A percentile compares a stretch with the other conserved stretches of the same genome.
Conservation (phyloP, 2,888 invertebrate genomes). For the Amphipoea lucens region DNA sequence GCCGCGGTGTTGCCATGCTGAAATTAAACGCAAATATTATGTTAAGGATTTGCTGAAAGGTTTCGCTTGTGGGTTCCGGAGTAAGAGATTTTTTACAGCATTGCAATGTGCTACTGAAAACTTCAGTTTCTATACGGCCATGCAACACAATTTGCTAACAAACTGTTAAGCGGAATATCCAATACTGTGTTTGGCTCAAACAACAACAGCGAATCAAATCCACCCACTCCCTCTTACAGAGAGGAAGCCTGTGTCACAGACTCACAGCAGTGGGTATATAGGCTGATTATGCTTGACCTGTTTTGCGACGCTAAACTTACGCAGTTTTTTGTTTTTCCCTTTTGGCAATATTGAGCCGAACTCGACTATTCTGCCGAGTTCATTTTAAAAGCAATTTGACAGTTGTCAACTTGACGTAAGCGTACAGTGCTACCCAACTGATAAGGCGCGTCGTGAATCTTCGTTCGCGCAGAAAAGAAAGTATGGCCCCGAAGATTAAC, state of each 20-base stretch:
- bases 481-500: no score
- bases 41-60: background rate
- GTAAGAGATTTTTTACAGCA: background rate
- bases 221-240: background rate
- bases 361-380: background rate
- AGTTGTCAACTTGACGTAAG: background rate
- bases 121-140: background rate
- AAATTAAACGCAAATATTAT: background rate
- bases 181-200: background rate
- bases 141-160: background rate
- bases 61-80: background rate
- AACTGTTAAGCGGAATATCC: background rate
- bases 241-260: background rate
- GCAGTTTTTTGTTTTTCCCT: background rate
- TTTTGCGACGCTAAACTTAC: background rate
- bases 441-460: no score
- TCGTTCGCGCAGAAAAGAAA: no score
- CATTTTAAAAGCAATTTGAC: background rate
- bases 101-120: background rate
- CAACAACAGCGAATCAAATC: background rate
- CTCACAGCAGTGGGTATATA: background rate
- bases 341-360: no score
- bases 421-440: no score
- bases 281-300: background rate
- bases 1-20: constrained; percentile 98